Evolutionary conservation across 2,888 invertebrate species (phyloP).

Genomic region (Augiades crinisus): DNA sequence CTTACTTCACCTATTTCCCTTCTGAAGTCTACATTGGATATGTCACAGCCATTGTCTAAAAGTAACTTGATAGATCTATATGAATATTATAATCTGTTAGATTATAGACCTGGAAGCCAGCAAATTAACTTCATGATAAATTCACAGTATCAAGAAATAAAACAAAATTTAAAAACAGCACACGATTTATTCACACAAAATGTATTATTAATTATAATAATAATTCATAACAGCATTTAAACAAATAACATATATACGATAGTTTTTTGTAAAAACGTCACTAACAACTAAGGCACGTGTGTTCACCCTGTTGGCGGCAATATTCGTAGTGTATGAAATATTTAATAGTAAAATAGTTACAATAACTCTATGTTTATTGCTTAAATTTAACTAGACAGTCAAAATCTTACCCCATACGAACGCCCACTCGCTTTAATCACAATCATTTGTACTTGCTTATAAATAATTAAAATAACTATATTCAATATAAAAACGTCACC

Average conservation of each 20-base stretch:
- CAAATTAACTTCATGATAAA: too few species aligned
- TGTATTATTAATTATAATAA: constrained; percentile 17
- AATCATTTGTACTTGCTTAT: constrained; percentile 33
- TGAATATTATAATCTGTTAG: too few species aligned
- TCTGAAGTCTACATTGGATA: too few species aligned
- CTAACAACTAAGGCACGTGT: constrained; percentile 31
- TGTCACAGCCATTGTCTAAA: too few species aligned
- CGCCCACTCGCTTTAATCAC: constrained; percentile 5
- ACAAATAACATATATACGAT: constrained; percentile 5
- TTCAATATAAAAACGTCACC: constrained; percentile 44
- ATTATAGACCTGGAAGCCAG: too few species aligned
- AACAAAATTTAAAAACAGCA: constrained; percentile 46
- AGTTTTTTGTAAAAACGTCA: constrained; percentile 16
- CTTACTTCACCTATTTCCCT: too few species aligned
- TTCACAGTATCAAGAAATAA: constrained; percentile 31
- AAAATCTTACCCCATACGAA: constrained; percentile 15
- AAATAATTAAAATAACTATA: constrained; percentile 41
- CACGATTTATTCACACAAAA: constrained; percentile 42
- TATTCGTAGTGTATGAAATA: background rate
- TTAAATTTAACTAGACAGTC: constrained; percentile 11
- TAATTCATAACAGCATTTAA: constrained; percentile 29
- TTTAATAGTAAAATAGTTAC: background rate
- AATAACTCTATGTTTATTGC: background rate
- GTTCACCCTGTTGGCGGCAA: constrained; percentile 34
- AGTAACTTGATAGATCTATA: too few species aligned